Base-by-base conservation (phyloP, 2,797 vertebrate species). In the Falco rusticolus region DNA sequence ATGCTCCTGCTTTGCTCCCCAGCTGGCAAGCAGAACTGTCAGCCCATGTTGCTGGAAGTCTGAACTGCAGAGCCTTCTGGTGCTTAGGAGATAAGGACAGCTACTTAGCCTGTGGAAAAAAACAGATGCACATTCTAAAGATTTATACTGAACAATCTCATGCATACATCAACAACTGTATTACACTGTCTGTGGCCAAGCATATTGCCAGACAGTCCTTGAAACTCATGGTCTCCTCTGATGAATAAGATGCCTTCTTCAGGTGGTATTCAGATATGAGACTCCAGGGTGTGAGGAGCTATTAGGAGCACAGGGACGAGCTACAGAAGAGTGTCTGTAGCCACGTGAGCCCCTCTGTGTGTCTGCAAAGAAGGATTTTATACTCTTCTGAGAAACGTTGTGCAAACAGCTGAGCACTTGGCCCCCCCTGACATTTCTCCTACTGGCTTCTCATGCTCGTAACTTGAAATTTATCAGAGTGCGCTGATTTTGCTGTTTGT, bases 1-100 rank as follows among this genome's bases (percentile, higher is more conserved):
- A n/a, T 10, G 22, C 25, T 64, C 18, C 70, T n/a, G 31, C 37
- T 69, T 65, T 43, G 21, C 65, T 74, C 25, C 28, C 68, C 29
- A 74, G 74, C 39, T 90, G 86, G 56, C 86, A 94, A 66, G 74
- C 41, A 87, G 90, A 70, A 24, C 53, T 61, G 65, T 68, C 45
- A 89, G 82, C 60, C 57, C 2, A 0, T 25, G n/a, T 10, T 84
- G 45, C 54, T 90, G 65, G 63, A 71, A 77, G 31, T 16, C 61
- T 59, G 79, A 91, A 69, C 79, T 90, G 74, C 63, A 33, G 75
- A 94, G 56, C 76, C 37, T 93, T 51, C 75, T 87, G 79, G 63
- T 59, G 48, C 89, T 69, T 76, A 45, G 17, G 63, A 96, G 64
- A 88, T 70, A 95, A 91, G 65, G 48, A 84, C 66, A 87, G 69